Evolutionary conservation across 53 echinoderm and acorn worm species (phyloP).

Genomic region (Stichopus horrens): DNA sequence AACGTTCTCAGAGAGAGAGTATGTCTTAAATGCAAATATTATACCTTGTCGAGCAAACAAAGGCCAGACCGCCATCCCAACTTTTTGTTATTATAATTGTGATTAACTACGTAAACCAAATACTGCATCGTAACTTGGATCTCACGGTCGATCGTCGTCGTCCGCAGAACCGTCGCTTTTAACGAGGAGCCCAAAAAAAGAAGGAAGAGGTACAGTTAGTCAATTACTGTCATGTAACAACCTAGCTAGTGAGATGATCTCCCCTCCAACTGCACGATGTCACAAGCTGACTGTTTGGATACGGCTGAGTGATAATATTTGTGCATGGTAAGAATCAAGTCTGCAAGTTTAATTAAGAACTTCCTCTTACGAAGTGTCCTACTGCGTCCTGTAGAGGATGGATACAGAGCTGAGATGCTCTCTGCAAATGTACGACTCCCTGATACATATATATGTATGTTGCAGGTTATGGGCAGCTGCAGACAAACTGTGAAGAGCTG

Average conservation of each 20-base stretch:
- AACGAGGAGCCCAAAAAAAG: neutral
- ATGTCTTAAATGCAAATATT: neutral
- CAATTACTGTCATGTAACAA: neutral
- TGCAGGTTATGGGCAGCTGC: too few species aligned
- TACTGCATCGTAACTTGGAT: too few species aligned
- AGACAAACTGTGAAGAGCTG: too few species aligned
- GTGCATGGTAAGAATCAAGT: neutral
- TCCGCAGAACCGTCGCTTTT: neutral
- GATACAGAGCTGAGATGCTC: neutral
- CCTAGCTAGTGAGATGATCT: neutral
- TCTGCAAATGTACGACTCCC: neutral
- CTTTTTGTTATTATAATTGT: neutral
- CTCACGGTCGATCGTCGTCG: neutral
- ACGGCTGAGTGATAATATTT: slow-evolving; percentile 20
- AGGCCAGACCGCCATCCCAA: neutral
- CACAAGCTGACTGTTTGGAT: slow-evolving; percentile 21
- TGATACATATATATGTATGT: neutral
- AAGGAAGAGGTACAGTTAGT: neutral
- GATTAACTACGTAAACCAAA: too few species aligned
- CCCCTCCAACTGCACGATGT: neutral
- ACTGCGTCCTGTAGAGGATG: neutral
- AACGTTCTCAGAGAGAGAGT: neutral
- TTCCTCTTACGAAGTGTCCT: neutral
- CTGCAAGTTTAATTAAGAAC: slow-evolving; percentile 27
- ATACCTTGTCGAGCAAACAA: slow-evolving; percentile 1